phyloP scores from a whole-genome alignment of 2,888 invertebrate genomes.

The Aplocera efformata region DNA sequence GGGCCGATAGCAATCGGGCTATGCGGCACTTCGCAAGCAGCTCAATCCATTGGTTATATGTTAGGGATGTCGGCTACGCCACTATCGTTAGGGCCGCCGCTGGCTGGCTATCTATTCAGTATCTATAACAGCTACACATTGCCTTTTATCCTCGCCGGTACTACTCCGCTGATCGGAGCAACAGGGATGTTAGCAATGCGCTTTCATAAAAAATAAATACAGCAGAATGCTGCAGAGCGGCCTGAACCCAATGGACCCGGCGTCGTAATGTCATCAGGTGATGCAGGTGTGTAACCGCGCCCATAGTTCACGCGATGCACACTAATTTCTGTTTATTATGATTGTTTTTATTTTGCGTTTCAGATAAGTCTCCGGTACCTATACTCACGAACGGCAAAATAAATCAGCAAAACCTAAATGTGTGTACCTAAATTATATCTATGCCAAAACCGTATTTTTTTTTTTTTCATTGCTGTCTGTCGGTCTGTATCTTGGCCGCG shows the following conservation, averaged over 20 bases:
- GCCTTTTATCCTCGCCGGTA: conserved; percentile 90
- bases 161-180: conserved; percentile 91
- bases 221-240: too few relatives aligned
- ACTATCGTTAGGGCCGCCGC: conserved; percentile 91
- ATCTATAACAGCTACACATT: conserved; percentile 83
- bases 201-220: too few relatives aligned
- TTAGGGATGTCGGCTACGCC: conserved; percentile 93
- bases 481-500: too few relatives aligned
- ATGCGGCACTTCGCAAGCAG: conserved; percentile 89
- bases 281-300: conserved; percentile 48
- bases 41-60: conserved; percentile 95
- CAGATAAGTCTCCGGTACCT: conserved; percentile 47
- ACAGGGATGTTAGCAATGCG: conserved; percentile 76
- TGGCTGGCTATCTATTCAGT: conserved; percentile 87
- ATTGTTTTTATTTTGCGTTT: conserved; percentile 31
- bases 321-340: background rate
- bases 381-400: conserved; percentile 38
- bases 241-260: conserved; percentile 40
- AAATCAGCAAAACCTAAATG: conserved; percentile 38
- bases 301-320: background rate
- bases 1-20: conserved; percentile 96
- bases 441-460: too few relatives aligned
- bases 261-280: conserved; percentile 30
- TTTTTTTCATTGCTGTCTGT: too few relatives aligned
- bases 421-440: conserved; percentile 4